Evolutionary conservation across 2,888 invertebrate species (phyloP), one percentile per base, ranked within the genome.

Genomic region (Molanna angustata): DNA sequence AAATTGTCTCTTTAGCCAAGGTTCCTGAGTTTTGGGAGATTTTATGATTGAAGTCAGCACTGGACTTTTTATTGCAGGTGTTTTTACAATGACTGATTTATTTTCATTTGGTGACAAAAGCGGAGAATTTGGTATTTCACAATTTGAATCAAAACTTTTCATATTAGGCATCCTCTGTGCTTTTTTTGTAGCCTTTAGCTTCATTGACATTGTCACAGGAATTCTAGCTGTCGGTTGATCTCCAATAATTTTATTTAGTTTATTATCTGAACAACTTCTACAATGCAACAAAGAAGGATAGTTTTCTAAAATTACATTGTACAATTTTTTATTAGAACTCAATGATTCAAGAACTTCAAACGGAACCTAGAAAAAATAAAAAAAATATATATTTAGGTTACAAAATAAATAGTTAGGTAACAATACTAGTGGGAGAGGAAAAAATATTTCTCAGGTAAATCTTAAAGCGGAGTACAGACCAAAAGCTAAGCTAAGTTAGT

Each of bases 231-330:
- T 72, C 1, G 76, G 69, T 35, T 69, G 68, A 22, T 71, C 71
- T 6, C 69, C 65, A 13, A 61, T 59, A 18, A 68, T 54, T 47
- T 65, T 66, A 59, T 71, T 68, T 1, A 85, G 65, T 58, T 80
- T 81, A 47, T 82, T 81, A 61, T 85, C 85, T 1, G 85, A 86
- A 45, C 76, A 74, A 62, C 84, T 83, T 62, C 83, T 74, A 59
- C 84, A 76, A 35, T 80, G 72, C 49, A 88, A 65, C 31, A 88
- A 66, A 49, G 83, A 83, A 3, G 88, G 88, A 66, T 88, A 87
- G 64, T 86, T 86, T 65, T 85, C 84, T 58, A 88, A 68, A 52
- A 88, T 83, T 9, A 86, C 81, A 57, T 82, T 84, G 68, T 85
- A 86, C 4, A 86, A 70, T 43, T 80, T 79, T 56, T 82, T 83